Evolutionary conservation across 2,888 invertebrate genomes (phyloP).

Genomic region (Euproctis similis): DNA sequence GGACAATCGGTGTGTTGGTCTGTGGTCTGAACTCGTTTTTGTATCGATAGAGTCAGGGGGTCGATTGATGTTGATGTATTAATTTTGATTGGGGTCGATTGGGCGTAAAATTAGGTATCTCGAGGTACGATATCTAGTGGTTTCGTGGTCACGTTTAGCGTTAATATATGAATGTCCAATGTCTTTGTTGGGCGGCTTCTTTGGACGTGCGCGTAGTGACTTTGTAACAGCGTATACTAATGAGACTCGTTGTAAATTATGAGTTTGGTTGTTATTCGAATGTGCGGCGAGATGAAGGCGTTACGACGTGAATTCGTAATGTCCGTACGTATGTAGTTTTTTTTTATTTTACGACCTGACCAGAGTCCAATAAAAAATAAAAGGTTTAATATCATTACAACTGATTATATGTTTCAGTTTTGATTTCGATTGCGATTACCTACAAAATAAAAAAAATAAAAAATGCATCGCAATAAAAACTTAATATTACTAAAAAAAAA

Average conservation of each 20-base stretch:
- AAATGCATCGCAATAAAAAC: no score
- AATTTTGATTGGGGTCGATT: slow-evolving; percentile 67
- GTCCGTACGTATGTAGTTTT: slow-evolving; percentile 37
- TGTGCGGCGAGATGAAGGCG: slow-evolving; percentile 64
- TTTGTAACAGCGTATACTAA: slow-evolving; percentile 58
- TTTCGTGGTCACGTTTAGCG: slow-evolving; percentile 59
- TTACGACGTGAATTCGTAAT: slow-evolving; percentile 56
- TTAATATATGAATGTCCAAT: slow-evolving; percentile 67
- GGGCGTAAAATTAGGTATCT: slow-evolving; percentile 68
- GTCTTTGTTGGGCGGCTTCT: slow-evolving; percentile 53
- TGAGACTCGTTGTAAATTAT: slow-evolving; percentile 58
- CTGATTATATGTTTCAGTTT: slow-evolving; percentile 15
- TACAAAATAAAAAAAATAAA: no score
- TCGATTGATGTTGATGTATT: slow-evolving; percentile 55
- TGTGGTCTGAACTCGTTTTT: slow-evolving; percentile 44
- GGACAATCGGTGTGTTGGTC: slow-evolving; percentile 29
- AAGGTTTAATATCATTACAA: slow-evolving; percentile 20
- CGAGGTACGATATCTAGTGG: slow-evolving; percentile 48
- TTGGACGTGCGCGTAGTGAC: slow-evolving; percentile 39
- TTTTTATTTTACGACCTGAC: slow-evolving; percentile 38
- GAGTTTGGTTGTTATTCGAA: slow-evolving; percentile 51
- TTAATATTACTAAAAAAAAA: no score
- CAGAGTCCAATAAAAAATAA: slow-evolving; percentile 25
- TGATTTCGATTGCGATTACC: no score
- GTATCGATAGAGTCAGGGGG: slow-evolving; percentile 26